These are phyloP conservation scores for Hemiscyllium ocellatum DNA, from an alignment of 2,113 vertebrate species.

Conservation along the genomic window DNA sequence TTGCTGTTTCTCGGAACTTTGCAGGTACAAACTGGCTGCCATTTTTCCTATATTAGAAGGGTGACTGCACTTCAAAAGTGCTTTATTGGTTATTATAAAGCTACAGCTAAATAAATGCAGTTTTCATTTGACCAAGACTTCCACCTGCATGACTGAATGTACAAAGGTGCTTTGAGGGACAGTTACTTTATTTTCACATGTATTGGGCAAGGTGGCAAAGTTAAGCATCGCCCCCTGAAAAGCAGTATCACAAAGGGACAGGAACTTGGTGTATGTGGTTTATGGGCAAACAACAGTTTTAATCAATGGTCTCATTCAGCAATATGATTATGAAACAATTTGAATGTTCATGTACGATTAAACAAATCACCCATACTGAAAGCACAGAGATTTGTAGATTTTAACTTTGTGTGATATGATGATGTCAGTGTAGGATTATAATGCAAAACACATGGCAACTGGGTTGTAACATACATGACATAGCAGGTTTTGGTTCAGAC, in stretches of 20 bases:
- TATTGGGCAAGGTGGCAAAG: not conserved
- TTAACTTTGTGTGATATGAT: not conserved
- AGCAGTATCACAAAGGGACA: not conserved
- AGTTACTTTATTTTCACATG: not conserved
- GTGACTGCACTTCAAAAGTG: not conserved
- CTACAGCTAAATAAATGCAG: not conserved
- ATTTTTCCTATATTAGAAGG: not conserved
- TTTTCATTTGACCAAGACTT: not conserved
- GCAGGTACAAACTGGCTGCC: not conserved
- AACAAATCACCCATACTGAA: not conserved
- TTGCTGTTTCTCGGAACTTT: not conserved
- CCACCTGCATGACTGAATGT: not conserved
- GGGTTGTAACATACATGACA: not conserved
- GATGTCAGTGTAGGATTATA: not conserved
- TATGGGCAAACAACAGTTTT: not conserved
- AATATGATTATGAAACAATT: too few relatives aligned
- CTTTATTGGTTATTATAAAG: not conserved
- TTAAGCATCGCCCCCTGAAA: not conserved
- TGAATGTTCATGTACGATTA: not conserved
- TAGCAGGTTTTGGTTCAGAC: not conserved
- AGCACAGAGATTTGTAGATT: not conserved
- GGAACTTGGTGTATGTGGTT: not conserved
- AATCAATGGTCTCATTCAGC: not conserved
- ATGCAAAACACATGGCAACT: not conserved
- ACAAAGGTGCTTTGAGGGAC: not conserved